These are phyloP conservation scores for Brenthis hecate DNA, from an alignment of 2,888 invertebrate genomes.

Conservation along the genomic window DNA sequence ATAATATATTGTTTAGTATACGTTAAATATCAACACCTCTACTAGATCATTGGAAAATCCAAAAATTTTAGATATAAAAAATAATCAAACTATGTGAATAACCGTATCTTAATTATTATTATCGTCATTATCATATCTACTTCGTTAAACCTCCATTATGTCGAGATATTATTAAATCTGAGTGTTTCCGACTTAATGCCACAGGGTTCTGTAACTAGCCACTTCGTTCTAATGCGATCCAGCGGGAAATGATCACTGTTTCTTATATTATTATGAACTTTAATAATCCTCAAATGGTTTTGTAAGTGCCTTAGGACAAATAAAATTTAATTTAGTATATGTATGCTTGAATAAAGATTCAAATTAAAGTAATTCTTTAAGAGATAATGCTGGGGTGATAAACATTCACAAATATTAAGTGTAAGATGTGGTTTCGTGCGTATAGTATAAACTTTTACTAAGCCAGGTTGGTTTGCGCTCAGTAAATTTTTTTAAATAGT, in stretches of 20 bases:
- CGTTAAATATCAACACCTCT: too few species aligned
- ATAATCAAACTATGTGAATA: slow-evolving; percentile 18
- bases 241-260: slow-evolving; percentile 10
- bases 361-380: too few species aligned
- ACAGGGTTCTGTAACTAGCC: slow-evolving; percentile 14
- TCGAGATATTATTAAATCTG: slow-evolving; percentile 22
- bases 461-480: too few species aligned
- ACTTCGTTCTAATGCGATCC: slow-evolving; percentile 15
- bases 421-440: too few species aligned
- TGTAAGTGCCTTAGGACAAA: slow-evolving; percentile 8
- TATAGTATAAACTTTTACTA: too few species aligned
- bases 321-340: neutral
- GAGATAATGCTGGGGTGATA: too few species aligned
- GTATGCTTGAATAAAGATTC: neutral
- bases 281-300: slow-evolving; percentile 14
- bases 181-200: slow-evolving; percentile 18
- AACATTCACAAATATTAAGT: too few species aligned
- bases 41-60: neutral
- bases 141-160: slow-evolving; percentile 32
- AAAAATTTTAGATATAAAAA: neutral
- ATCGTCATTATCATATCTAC: slow-evolving; percentile 27
- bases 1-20: too few species aligned
- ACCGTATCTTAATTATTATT: slow-evolving; percentile 32
- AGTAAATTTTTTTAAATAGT: too few species aligned
- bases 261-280: slow-evolving; percentile 20